phyloP scores from a whole-genome alignment of 2,113 vertebrate genomes.

The Tylochromis polylepis region DNA sequence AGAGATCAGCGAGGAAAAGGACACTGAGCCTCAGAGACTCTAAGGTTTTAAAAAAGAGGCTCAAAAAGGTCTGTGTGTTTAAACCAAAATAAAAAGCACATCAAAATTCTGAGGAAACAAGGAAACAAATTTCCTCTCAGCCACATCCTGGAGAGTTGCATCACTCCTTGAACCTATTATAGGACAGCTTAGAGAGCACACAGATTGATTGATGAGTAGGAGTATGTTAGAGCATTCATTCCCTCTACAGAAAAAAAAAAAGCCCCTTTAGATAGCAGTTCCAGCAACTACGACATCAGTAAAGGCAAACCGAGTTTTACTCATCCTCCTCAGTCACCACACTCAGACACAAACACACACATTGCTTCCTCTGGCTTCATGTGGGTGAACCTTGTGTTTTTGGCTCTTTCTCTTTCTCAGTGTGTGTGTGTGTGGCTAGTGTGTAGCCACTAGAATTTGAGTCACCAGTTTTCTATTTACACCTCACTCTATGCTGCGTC shows the following conservation, averaged over 20 bases:
- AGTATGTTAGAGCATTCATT: constrained; percentile 2
- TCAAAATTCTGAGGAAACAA: constrained; percentile 8
- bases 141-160: constrained; percentile 47
- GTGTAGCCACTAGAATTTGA: constrained; percentile 68
- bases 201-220: constrained; percentile 5
- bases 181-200: neutral
- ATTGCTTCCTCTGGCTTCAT: constrained; percentile 56
- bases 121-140: constrained; percentile 20
- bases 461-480: constrained; percentile 67
- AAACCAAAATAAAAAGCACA: constrained; percentile 4
- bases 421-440: constrained; percentile 52
- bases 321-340: constrained; percentile 51
- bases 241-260: neutral
- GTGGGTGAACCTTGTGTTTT: constrained; percentile 67
- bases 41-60: neutral
- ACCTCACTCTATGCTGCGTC: constrained; percentile 57
- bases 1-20: neutral
- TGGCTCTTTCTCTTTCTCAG: constrained; percentile 31
- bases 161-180: constrained; percentile 17
- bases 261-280: constrained; percentile 38
- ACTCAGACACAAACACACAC: constrained; percentile 42
- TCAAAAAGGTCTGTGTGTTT: neutral
- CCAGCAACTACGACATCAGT: constrained; percentile 29
- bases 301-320: constrained; percentile 17
- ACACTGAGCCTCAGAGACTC: neutral